Evolutionary conservation across 2,113 vertebrate species (phyloP).

Genomic region (Peromyscus californicus): DNA sequence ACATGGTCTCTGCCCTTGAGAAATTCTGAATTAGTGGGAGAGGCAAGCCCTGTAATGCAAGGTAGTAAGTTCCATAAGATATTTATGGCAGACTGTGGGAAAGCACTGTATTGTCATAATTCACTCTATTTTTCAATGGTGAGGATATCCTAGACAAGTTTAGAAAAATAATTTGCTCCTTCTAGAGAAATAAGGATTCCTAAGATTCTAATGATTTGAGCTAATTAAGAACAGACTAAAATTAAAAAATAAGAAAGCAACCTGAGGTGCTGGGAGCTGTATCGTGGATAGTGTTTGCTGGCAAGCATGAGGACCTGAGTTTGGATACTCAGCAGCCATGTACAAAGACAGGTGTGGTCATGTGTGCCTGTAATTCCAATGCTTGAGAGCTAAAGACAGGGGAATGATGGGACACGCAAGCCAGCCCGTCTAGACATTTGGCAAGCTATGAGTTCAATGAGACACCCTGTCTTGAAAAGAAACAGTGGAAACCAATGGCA

Average conservation of each 20-base stretch:
- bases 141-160: background rate
- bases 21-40: constrained; percentile 62
- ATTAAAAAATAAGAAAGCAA: background rate
- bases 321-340: background rate
- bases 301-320: no score
- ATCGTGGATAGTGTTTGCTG: background rate
- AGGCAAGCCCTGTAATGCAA: constrained; percentile 4
- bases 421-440: background rate
- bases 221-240: background rate
- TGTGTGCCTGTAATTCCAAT: background rate
- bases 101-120: background rate
- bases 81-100: constrained; percentile 38
- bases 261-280: background rate
- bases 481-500: background rate
- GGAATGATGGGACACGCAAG: no score
- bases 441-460: background rate
- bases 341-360: background rate
- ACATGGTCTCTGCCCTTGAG: constrained; percentile 68
- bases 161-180: background rate
- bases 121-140: background rate
- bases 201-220: background rate
- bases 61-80: constrained; percentile 45
- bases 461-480: background rate
- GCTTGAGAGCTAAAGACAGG: background rate
- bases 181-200: constrained; percentile 19